These are phyloP conservation scores for Calyptommatus sinebrachiatus DNA, from an alignment of 2,113 vertebrate genomes.

Conservation along the genomic window DNA sequence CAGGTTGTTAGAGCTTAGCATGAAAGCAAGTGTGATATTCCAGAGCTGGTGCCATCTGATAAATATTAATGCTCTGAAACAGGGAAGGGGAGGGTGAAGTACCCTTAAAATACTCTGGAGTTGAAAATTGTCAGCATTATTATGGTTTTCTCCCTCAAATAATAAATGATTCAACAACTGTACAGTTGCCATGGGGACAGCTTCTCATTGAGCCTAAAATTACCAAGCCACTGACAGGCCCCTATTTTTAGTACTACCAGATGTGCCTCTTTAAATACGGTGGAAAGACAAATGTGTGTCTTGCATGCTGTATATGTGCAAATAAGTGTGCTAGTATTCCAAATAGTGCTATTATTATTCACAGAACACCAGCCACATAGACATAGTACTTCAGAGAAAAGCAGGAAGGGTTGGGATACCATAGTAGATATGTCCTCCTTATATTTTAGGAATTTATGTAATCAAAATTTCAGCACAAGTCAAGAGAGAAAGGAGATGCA, in stretches of 20 bases:
- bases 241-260: conserved; percentile 70
- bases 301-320: conserved; percentile 32
- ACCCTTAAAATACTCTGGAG: conserved; percentile 51
- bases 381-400: neutral
- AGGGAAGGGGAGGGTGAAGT: conserved; percentile 33
- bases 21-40: conserved; percentile 33
- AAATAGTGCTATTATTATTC: conserved; percentile 36
- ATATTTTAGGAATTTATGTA: neutral
- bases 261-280: conserved; percentile 68
- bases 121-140: conserved; percentile 48
- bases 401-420: neutral
- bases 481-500: neutral
- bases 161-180: conserved; percentile 73
- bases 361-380: neutral
- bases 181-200: conserved; percentile 70
- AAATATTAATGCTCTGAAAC: conserved; percentile 39
- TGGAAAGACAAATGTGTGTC: conserved; percentile 55
- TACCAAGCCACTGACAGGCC: conserved; percentile 65
- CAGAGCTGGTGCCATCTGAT: conserved; percentile 22
- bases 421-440: neutral
- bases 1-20: neutral
- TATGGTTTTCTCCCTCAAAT: conserved; percentile 63
- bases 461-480: neutral
- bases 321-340: conserved; percentile 33
- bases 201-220: conserved; percentile 72